Evolutionary conservation across 2,797 vertebrate species (phyloP), one percentile per base, ranked within the genome.

Genomic region (Gymnothorax reevesii): DNA sequence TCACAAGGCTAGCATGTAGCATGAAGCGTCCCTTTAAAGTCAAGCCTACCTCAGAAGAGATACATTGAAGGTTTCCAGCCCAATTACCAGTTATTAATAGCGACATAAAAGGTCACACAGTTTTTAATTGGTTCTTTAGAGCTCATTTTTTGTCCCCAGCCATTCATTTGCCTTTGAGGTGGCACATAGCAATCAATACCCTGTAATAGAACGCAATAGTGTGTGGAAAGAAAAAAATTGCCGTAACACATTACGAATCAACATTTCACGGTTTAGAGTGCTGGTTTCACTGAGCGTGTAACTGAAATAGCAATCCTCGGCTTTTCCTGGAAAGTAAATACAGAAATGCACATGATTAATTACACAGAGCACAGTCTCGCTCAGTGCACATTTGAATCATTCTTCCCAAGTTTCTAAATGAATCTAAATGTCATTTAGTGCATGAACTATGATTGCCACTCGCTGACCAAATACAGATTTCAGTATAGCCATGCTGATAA

Each of bases 51-150:
- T 82, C 71, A 86, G 25, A 88, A 25, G 55, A 83, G 69, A n/a
- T 22, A 7, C 49, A n/a, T 84, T 85, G 64, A 69, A 82, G 75
- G 42, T 66, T 80, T 82, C 84, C 73, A 60, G 62, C 59, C 66
- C n/a, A 20, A 60, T 85, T 66, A 88, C 80, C 83, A 57, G 84
- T 83, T 88, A 85, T 84, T 57, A 60, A 83, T 69, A 83, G 79
- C 15, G 71, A 83, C 27, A 86, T 52, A 52, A 88, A 88, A 89
- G 79, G 89, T 87, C 84, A 87, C 55, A 17, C 9, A 52, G 80
- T 82, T 87, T 87, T 86, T 88, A 87, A 88, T 82, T 90, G 86
- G 85, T 66, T 87, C 84, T 83, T 79, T 59, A 79, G 52, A 64
- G 84, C 80, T 88, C 79, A 4, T 62, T 82, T 82, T 87, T 57